Percentiles rank a stretch among this genome's conserved stretches.
Conservation (phyloP, 2,888 invertebrate species). For the Acleris laterana region DNA sequence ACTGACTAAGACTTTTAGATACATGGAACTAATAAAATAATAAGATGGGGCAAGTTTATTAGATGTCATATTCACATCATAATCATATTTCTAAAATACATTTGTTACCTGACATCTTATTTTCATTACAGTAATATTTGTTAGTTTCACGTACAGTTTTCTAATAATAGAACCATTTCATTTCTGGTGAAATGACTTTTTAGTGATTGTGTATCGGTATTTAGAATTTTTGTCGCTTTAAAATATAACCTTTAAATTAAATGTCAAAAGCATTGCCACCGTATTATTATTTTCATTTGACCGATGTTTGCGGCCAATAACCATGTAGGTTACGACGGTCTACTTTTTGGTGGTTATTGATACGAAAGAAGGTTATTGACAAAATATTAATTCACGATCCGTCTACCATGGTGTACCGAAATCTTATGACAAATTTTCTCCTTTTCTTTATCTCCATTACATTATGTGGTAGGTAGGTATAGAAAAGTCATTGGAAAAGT, state of each 20-base stretch:
- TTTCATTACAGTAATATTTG: constrained; percentile 59
- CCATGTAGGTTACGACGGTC: neutral
- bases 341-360: too few relatives aligned
- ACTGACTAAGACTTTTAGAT: too few relatives aligned
- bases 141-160: constrained; percentile 46
- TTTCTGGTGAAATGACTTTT: constrained; percentile 51
- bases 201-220: constrained; percentile 51
- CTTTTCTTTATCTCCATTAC: too few relatives aligned
- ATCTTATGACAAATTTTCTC: too few relatives aligned
- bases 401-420: too few relatives aligned
- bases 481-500: too few relatives aligned
- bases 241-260: constrained; percentile 52
- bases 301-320: constrained; percentile 10
- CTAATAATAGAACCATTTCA: constrained; percentile 57
- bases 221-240: constrained; percentile 58
- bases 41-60: neutral
- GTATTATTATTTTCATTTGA: constrained; percentile 9
- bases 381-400: too few relatives aligned
- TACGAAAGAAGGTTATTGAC: too few relatives aligned
- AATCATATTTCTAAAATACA: constrained; percentile 10
- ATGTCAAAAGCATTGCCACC: constrained; percentile 25
- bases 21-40: too few relatives aligned
- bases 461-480: too few relatives aligned
- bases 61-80: constrained; percentile 8
- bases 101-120: constrained; percentile 67